phyloP scores from a whole-genome alignment of 2,888 invertebrate genomes.

The Atethmia centrago region DNA sequence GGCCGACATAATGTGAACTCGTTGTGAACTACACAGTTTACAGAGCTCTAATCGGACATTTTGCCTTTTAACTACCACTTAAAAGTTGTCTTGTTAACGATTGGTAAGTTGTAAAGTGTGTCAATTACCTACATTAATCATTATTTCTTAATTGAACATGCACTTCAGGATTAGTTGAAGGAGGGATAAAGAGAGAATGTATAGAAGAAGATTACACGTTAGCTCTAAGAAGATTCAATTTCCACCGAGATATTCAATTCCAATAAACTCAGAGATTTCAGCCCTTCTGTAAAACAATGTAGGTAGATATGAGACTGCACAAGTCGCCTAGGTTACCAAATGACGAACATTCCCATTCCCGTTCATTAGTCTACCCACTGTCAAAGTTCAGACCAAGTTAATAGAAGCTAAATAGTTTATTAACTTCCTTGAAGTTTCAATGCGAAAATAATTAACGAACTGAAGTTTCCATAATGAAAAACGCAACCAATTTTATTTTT shows the following conservation, averaged over 20 bases:
- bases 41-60: slow-evolving; percentile 73
- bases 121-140: slow-evolving; percentile 42
- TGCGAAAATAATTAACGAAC: slow-evolving; percentile 42
- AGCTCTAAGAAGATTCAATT: not conserved
- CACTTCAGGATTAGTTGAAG: slow-evolving; percentile 29
- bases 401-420: slow-evolving; percentile 26
- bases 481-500: slow-evolving; percentile 43
- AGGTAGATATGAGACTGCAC: not conserved
- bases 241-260: slow-evolving; percentile 1
- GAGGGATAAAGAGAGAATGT: not conserved
- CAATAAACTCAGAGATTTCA: not conserved
- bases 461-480: slow-evolving; percentile 38
- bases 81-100: slow-evolving; percentile 64
- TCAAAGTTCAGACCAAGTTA: slow-evolving; percentile 34
- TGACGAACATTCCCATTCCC: slow-evolving; percentile 2
- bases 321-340: not conserved
- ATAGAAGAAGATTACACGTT: not conserved
- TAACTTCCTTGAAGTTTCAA: slow-evolving; percentile 35
- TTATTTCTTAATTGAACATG: slow-evolving; percentile 38
- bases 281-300: not conserved
- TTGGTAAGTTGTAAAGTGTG: slow-evolving; percentile 38
- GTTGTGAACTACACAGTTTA: slow-evolving; percentile 68
- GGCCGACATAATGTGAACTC: slow-evolving; percentile 74
- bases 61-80: slow-evolving; percentile 72
- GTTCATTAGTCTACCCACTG: not conserved